Conservation (phyloP, 2,888 invertebrate genomes). For the Troilus luridus region DNA sequence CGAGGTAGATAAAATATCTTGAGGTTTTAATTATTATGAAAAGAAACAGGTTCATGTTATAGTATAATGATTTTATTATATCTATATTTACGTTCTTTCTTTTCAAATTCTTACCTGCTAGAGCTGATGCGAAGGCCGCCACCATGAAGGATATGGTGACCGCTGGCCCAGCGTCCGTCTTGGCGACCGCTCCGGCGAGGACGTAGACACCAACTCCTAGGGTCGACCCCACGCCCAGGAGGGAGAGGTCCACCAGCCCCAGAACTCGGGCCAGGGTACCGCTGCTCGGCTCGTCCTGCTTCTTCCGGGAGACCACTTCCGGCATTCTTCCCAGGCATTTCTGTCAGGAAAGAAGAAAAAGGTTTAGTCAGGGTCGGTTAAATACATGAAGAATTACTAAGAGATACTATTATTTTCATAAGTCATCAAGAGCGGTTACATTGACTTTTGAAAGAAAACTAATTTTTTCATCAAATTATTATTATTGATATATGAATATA, state of each 20-base stretch:
- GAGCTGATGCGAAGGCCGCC: conserved; percentile 92
- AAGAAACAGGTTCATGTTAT: too few species aligned
- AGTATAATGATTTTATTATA: too few species aligned
- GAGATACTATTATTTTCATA: too few species aligned
- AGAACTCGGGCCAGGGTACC: conserved; percentile 76
- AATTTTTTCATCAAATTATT: too few species aligned
- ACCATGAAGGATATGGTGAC: conserved; percentile 92
- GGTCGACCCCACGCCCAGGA: conserved; percentile 88
- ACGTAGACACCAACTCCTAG: conserved; percentile 96
- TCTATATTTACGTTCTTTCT: too few species aligned
- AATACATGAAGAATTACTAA: too few species aligned
- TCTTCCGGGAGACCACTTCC: conserved; percentile 70
- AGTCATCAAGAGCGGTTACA: too few species aligned
- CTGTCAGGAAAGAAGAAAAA: conserved; percentile 60
- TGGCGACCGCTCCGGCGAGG: conserved; percentile 90
- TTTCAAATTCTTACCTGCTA: conserved; percentile 79
- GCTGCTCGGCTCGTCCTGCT: conserved; percentile 68
- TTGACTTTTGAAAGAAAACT: too few species aligned
- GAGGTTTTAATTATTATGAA: too few species aligned
- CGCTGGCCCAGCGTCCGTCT: conserved; percentile 89
- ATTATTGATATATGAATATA: too few species aligned
- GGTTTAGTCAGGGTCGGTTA: not conserved
- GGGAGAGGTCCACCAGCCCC: conserved; percentile 86
- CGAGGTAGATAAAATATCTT: too few species aligned
- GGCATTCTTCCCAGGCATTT: conserved; percentile 59